Percentiles rank a stretch among this genome's conserved stretches.
phyloP scores from a whole-genome alignment of 2,888 invertebrate species.

The Branchinecta sandiegonensis region DNA sequence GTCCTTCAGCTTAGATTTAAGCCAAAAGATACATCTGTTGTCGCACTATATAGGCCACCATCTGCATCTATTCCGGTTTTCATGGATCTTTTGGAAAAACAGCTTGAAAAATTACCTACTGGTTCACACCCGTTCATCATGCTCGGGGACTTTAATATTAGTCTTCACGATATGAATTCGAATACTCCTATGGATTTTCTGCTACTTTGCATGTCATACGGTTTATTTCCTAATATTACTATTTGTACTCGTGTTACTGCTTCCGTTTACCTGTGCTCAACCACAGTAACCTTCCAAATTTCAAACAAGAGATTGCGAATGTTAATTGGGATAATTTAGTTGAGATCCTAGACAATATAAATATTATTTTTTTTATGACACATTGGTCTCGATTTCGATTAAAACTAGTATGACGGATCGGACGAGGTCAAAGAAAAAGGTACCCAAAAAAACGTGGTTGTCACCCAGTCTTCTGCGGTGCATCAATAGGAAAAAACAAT shows the following conservation, averaged over 20 bases:
- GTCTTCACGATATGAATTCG: conserved; percentile 2
- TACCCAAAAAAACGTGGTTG: too few species aligned
- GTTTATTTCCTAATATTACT: background rate
- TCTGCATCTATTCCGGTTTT: background rate
- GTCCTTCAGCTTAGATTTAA: too few species aligned
- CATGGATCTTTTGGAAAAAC: conserved; percentile 6
- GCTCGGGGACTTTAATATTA: too few species aligned
- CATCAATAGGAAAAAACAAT: too few species aligned
- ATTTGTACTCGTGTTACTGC: too few species aligned
- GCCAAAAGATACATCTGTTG: too few species aligned
- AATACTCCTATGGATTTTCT: conserved; percentile 6
- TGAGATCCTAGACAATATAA: background rate
- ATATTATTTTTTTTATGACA: background rate
- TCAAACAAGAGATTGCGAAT: conserved; percentile 5
- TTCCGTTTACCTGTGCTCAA: conserved; percentile 5
- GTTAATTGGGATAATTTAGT: conserved; percentile 5
- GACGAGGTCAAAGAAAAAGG: background rate
- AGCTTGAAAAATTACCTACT: conserved; percentile 5
- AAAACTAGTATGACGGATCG: background rate
- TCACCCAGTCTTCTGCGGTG: too few species aligned
- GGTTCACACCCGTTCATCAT: conserved; percentile 8
- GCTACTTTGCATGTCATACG: conserved; percentile 2
- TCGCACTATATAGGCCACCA: too few species aligned
- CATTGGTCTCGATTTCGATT: conserved; percentile 6
- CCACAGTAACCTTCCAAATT: background rate